Base-by-base conservation (phyloP, 1,140 invertebrate species). In the Arctopsyche grandis region DNA sequence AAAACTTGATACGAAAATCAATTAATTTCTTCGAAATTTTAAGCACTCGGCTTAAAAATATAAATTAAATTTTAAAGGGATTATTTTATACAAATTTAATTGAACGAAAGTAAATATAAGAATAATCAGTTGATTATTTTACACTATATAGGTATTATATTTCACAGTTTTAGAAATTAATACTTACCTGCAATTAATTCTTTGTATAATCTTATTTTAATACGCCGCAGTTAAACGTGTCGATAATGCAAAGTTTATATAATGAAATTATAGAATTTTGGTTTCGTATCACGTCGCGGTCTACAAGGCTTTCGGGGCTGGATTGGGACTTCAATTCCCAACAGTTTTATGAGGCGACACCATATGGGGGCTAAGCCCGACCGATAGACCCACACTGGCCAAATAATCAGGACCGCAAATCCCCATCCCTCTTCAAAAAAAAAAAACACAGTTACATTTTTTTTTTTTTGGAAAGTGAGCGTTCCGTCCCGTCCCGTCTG, bases 341-440 rank as follows among this genome's bases (percentile, higher is more conserved):
- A 4, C 43, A 0, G 14, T 71, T 71, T 71, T 71, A 69, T 71
- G 29, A 12, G 16, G n/a, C 29, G 5, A n/a, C 9, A 9, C 16
- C 69, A 71, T 71, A 71, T 71, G 38, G 69, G 43, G 10, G 44
- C 19, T 16, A 44, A 44, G 43, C 69, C 21, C 38, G n/a, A 71
- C 52, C 52, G 52, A 56, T 56, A 38, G 52, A 16, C 52, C 52
- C 24, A 38, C 29, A 46, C 69, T 5, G 66, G 24, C 24, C 19
- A 38, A 71, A 71, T 71, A 71, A 71, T 71, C 69, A 71, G 69
- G 69, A 66, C 63, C 43, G 44, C 69, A 71, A 71, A 71, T 46
- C 69, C 69, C n/a, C 29, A 4, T 38, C 29, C 29, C 29, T 38
- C 7, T 38, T 7, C 16, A 71, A 71, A 69, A 71, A 71, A 71